These are phyloP conservation scores for Parazoanthus darwini DNA, from an alignment of 92 coral and sea anemone genomes.

Conservation along the genomic window DNA sequence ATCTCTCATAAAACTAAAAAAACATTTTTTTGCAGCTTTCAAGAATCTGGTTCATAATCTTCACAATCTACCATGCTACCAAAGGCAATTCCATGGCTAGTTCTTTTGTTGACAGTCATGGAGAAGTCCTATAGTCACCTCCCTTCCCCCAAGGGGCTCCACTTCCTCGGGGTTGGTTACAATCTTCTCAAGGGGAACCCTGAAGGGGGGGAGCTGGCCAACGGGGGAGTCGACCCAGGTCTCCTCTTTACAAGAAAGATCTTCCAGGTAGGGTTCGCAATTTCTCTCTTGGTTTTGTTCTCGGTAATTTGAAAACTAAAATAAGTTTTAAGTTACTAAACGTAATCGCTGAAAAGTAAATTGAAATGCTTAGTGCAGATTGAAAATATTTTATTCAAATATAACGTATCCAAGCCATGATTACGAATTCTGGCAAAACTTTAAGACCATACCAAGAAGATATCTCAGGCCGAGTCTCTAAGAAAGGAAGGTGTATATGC, in stretches of 20 bases:
- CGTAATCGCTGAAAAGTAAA: background rate
- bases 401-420: too few species aligned
- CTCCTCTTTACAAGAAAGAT: slow-evolving; percentile 52
- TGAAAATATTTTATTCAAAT: too few species aligned
- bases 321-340: background rate
- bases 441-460: too few species aligned
- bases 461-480: too few species aligned
- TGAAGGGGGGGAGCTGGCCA: slow-evolving; percentile 54
- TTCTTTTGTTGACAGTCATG: background rate
- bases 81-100: background rate
- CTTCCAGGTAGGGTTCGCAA: slow-evolving; percentile 26
- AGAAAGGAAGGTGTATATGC: too few species aligned
- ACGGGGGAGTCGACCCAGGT: slow-evolving; percentile 65
- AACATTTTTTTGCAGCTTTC: background rate
- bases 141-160: slow-evolving; percentile 58
- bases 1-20: too few species aligned
- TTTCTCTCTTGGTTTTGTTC: background rate
- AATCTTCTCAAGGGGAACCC: slow-evolving; percentile 66
- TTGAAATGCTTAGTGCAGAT: background rate
- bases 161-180: slow-evolving; percentile 63
- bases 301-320: background rate
- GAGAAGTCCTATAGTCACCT: background rate
- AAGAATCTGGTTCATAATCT: background rate
- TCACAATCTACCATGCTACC: background rate
- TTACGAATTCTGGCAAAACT: too few species aligned